phyloP scores from a whole-genome alignment of 2,888 invertebrate genomes.

The Agonum fuliginosum region DNA sequence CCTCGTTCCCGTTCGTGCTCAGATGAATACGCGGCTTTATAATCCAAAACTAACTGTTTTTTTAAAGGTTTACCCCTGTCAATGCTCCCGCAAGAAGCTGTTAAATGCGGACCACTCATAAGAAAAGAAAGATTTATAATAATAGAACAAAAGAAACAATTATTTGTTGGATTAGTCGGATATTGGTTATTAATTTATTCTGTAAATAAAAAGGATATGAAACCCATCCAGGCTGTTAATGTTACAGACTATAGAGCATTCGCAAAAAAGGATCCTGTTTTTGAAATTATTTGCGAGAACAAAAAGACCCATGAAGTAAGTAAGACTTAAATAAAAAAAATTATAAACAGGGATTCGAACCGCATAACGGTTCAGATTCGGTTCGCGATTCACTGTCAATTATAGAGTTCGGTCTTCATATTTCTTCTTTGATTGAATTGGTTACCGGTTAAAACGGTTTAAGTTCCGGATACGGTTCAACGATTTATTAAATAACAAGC shows the following conservation, averaged over 20 bases:
- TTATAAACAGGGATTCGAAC: no score
- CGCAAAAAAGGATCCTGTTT: conserved; percentile 38
- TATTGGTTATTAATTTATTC: conserved; percentile 52
- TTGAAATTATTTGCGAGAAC: conserved; percentile 42
- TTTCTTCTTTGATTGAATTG: no score
- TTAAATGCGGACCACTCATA: conserved; percentile 46
- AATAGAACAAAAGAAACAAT: conserved; percentile 32
- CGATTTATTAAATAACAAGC: no score
- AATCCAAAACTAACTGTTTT: conserved; percentile 18
- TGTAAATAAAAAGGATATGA: conserved; percentile 59
- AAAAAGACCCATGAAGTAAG: conserved; percentile 56
- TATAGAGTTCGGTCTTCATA: no score
- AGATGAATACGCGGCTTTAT: no score
- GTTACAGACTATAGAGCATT: conserved; percentile 59
- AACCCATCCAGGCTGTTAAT: conserved; percentile 61
- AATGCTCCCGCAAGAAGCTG: conserved; percentile 1
- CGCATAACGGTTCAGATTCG: not conserved
- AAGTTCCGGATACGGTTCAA: no score
- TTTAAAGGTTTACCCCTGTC: conserved; percentile 22
- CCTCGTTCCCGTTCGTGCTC: no score
- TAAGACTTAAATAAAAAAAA: not conserved
- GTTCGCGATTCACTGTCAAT: no score
- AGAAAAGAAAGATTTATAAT: conserved; percentile 53
- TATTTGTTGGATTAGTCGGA: conserved; percentile 33
- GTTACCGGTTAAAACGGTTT: no score